phyloP scores from a whole-genome alignment of 2,888 invertebrate genomes.

The Melipona bicolor region DNA sequence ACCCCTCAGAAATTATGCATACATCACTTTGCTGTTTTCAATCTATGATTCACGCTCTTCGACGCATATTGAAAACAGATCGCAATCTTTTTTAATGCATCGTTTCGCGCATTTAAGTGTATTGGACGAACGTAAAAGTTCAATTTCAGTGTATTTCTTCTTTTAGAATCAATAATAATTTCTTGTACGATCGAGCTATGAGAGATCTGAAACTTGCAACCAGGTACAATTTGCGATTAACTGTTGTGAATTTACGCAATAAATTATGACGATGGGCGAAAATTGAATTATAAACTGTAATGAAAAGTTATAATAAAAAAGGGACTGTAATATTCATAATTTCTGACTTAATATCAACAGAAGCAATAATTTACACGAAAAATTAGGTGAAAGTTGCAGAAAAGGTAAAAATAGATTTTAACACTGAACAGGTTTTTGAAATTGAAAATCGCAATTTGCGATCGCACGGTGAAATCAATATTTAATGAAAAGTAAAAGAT shows the following conservation, averaged over 20 bases:
- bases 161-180: background rate
- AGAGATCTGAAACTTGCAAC: background rate
- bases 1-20: conserved; percentile 4
- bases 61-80: background rate
- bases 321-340: background rate
- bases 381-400: background rate
- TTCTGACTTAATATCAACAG: background rate
- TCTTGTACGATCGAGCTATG: background rate
- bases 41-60: conserved; percentile 14
- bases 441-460: background rate
- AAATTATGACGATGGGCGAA: background rate
- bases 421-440: background rate
- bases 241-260: too few relatives aligned
- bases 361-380: background rate
- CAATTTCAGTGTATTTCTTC: background rate
- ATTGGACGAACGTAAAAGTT: background rate
- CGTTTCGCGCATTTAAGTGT: background rate
- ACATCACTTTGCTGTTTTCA: conserved; percentile 8
- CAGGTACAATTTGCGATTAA: background rate
- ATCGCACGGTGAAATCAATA: background rate
- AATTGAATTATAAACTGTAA: background rate
- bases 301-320: background rate
- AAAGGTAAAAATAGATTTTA: background rate
- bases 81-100: background rate
- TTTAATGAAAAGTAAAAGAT: background rate